Base-by-base conservation (phyloP, 53 echinoderm and acorn worm species). In the Stichopus horrens region DNA sequence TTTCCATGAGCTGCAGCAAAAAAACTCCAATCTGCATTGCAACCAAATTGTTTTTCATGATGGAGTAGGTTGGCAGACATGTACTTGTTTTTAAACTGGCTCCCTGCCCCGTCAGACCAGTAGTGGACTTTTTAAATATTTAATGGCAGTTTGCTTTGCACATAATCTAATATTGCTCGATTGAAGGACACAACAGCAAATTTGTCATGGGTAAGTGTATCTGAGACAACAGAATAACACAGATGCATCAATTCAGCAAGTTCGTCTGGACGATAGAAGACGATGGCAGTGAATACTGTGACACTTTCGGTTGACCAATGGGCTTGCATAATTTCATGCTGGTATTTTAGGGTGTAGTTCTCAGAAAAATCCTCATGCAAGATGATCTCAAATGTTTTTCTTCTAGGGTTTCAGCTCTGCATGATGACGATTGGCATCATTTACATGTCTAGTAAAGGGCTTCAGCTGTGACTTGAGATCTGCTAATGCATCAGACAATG, bases 281-380 rank as follows among this genome's bases (percentile, higher is more conserved):
- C 23, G 9, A 86, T 86, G 65, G 86, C 86, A 68, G 86, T 58
- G 65, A 86, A 60, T 13, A 86, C 9, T 8, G 86, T 86, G 21
- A 86, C 86, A 23, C 86, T 86, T 67, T 86, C 65, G 23, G 63
- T 86, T 14, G 65, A 65, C 59, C 86, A 86, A 65, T 86, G 86
- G 23, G 86, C 86, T 14, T 68, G 63, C 86, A 86, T 86, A 9
- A 86, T 86, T 16, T 86, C 86, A 5, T 68, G 63, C 52, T 86
- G 86, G 23, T 60, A 51, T 23, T 86, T 37, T 6, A 60, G 86
- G 23, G 86, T 86, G n/a, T 81, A 86, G 53, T 86, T 86, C 23
- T 66, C 86, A 14, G 86, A 86, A 20, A 86, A 86, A 23, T 86
- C 86, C 55, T 78, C 63, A 21, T 57, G 76, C 9, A 76, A 19